phyloP scores from a whole-genome alignment of 2,888 invertebrate genomes.

The Hypena proboscidalis region DNA sequence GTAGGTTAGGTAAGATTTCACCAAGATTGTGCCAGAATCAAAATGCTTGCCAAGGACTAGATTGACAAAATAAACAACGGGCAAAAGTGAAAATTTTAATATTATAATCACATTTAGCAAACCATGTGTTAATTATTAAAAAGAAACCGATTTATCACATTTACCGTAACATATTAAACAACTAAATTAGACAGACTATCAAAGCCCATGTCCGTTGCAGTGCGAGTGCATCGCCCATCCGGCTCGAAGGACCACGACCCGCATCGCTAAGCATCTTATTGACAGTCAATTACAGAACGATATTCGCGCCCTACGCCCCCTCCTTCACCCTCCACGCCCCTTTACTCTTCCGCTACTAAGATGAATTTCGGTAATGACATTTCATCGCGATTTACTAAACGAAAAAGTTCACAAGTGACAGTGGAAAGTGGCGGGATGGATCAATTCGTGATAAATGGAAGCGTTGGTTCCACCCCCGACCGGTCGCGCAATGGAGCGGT shows the following conservation, averaged over 20 bases:
- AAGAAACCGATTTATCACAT: no score
- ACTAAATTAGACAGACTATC: neutral
- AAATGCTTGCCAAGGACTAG: no score
- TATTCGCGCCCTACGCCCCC: slow-evolving; percentile 24
- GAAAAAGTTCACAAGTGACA: slow-evolving; percentile 71
- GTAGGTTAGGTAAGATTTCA: no score
- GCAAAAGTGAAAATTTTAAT: no score
- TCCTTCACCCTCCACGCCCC: slow-evolving; percentile 16
- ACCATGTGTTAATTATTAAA: no score
- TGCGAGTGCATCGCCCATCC: neutral
- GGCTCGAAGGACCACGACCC: slow-evolving; percentile 21
- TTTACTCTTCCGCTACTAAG: slow-evolving; percentile 30
- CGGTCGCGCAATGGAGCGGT: slow-evolving; percentile 45
- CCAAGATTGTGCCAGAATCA: no score
- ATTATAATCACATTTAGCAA: no score
- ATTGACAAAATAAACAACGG: no score
- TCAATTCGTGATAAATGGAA: slow-evolving; percentile 73
- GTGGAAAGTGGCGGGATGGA: slow-evolving; percentile 62
- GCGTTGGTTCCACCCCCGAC: slow-evolving; percentile 50
- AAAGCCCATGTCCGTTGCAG: slow-evolving; percentile 6
- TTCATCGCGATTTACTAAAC: slow-evolving; percentile 60
- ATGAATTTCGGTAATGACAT: slow-evolving; percentile 58
- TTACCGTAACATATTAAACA: no score
- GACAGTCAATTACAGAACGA: slow-evolving; percentile 58
- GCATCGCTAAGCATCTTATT: slow-evolving; percentile 54